Evolutionary conservation across 2,797 vertebrate genomes (phyloP).

Genomic region (Sebastes alutus): DNA sequence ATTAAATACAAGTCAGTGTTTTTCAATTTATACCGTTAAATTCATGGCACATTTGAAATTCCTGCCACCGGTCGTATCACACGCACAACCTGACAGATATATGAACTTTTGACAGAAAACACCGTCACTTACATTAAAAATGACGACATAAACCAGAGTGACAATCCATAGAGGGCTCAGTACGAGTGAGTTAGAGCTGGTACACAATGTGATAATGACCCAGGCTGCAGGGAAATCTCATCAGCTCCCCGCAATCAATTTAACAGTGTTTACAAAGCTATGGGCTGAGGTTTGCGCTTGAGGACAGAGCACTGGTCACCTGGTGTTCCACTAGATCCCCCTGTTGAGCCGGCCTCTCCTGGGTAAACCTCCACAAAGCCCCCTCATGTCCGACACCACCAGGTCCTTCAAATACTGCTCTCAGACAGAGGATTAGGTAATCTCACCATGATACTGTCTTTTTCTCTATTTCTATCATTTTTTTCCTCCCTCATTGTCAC

Average conservation of each 20-base stretch:
- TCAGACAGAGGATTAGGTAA: slow-evolving; percentile 83
- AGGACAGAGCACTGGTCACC: slow-evolving; percentile 68
- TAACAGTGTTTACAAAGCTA: slow-evolving; percentile 77
- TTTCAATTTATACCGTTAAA: slow-evolving; percentile 17
- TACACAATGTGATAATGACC: slow-evolving; percentile 71
- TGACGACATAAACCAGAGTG: slow-evolving; percentile 31
- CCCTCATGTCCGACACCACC: slow-evolving; percentile 75
- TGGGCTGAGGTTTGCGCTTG: slow-evolving; percentile 57
- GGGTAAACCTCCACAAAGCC: slow-evolving; percentile 77
- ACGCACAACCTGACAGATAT: slow-evolving; percentile 12
- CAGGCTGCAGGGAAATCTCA: slow-evolving; percentile 70
- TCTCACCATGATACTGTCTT: slow-evolving; percentile 77
- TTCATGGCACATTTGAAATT: slow-evolving; percentile 18
- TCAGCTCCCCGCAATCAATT: slow-evolving; percentile 76
- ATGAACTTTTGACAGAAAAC: slow-evolving; percentile 47
- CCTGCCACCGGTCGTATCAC: not conserved
- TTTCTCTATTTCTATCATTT: slow-evolving; percentile 73
- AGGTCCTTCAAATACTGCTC: slow-evolving; percentile 75
- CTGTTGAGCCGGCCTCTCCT: slow-evolving; percentile 74
- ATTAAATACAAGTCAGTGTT: slow-evolving; percentile 1
- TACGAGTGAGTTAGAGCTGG: slow-evolving; percentile 42
- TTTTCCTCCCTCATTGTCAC: slow-evolving; percentile 35
- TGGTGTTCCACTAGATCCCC: slow-evolving; percentile 67
- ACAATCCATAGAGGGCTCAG: slow-evolving; percentile 32
- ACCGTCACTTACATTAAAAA: slow-evolving; percentile 44